Percentiles rank a stretch among this genome's conserved stretches.
Evolutionary conservation across 2,113 vertebrate genomes (phyloP).

Genomic region (Polypterus senegalus): DNA sequence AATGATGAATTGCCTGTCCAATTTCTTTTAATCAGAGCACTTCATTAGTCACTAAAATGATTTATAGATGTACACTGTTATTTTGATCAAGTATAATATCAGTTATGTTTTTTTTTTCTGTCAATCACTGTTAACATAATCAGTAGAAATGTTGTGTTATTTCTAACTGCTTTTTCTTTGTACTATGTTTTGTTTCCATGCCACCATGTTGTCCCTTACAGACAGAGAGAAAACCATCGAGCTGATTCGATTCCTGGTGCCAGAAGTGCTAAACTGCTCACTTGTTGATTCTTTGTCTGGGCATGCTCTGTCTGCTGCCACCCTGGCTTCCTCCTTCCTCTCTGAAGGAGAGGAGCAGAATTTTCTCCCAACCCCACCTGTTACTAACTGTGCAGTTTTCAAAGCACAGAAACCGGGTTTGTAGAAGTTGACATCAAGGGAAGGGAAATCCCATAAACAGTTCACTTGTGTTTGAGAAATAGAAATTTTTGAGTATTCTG

Average conservation of each 20-base stretch:
- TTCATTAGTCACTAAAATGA: no score
- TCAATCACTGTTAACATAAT: background rate
- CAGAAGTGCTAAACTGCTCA: slow-evolving; percentile 46
- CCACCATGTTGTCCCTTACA: slow-evolving; percentile 24
- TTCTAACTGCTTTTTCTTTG: no score
- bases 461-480: background rate
- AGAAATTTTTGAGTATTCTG: no score
- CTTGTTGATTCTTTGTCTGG: slow-evolving; percentile 57
- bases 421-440: slow-evolving; percentile 30
- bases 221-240: slow-evolving; percentile 57
- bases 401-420: slow-evolving; percentile 69
- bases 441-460: slow-evolving; percentile 34
- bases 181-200: slow-evolving; percentile 6
- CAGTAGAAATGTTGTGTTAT: background rate
- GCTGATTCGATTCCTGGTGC: slow-evolving; percentile 57
- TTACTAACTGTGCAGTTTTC: slow-evolving; percentile 56
- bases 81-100: no score
- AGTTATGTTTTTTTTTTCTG: no score
- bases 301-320: slow-evolving; percentile 56
- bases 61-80: no score
- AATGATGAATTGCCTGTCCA: no score
- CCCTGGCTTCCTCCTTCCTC: slow-evolving; percentile 51
- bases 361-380: slow-evolving; percentile 34
- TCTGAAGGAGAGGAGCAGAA: slow-evolving; percentile 40
- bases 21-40: no score